Base-by-base conservation (phyloP, 2,888 invertebrate genomes). In the Yponomeuta cagnagella region DNA sequence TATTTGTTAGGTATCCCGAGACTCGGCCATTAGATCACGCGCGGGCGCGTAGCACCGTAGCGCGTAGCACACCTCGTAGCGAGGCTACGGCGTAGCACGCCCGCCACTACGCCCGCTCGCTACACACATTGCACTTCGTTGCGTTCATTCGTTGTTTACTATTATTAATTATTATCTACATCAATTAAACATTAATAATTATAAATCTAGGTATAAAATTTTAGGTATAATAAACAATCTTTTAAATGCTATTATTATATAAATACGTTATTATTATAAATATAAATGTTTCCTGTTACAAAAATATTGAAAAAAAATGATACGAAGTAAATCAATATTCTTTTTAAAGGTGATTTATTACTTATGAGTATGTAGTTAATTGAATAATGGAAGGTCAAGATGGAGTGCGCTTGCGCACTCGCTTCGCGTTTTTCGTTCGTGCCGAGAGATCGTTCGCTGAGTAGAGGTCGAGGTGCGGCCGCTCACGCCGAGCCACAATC, bases 271-370 rank as follows among this genome's bases (percentile, higher is more conserved):
- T 93, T 93, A 58, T 58, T 58, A 93, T 92, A 87, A 90, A 90
- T 89, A 92, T 92, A 90, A 93, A 93, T 92, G 93, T 92, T 93
- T 92, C 93, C 93, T 93, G 93, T 93, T 93, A 93, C 91, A 90
- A 90, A 89, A 90, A 90, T 90, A 90, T 90, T 90, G 90, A 91
- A 89, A 90, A 90, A 91, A 89, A 90, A 90, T 88, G 89, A 91
- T 91, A 91, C 91, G 91, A 91, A 88, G 85, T 90, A 87, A 91
- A 91, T 91, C 91, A 90, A 90, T 90, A 90, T 91, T 90, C 88
- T 91, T 92, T 91, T 92, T 89, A 90, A 90, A 82, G 83, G 90
- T 92, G 90, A 90, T 91, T 90, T 89, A 91, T 92, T 89, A 91
- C 89, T 90, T 90, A 88, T 90, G 90, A 89, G 85, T 91, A 89